Evolutionary conservation across 2,888 invertebrate genomes (phyloP), one percentile per base, ranked within the genome.

Genomic region (Cryptocheilus praepositus): DNA sequence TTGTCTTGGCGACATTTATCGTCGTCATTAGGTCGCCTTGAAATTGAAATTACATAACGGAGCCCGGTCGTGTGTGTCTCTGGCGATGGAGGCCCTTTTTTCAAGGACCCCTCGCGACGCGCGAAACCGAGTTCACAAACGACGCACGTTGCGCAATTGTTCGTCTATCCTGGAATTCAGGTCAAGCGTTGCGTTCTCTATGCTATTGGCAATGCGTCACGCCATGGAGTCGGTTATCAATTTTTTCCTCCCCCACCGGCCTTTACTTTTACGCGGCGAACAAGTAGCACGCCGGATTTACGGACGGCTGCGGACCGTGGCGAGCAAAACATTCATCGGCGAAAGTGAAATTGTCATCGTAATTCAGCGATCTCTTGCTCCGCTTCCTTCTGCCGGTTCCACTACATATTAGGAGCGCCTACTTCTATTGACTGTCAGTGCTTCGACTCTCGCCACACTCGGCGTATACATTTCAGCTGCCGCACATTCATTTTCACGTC

Each of bases 161-260:
- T 79, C 76, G 81, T 73, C 83, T 82, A 82, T 84, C 80, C 74
- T 58, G 81, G 83, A 82, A 86, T 86, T 84, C 82, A 84, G 86
- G 86, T 86, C 86, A 85, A 79, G 77, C 83, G 78, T 79, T 77
- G 74, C 73, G 82, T 82, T 79, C 80, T 78, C 74, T 80, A 81
- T 76, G 74, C 80, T 82, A 80, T 71, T 77, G 65, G n/a, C 44
- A 58, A 25, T 19, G 46, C 46, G 25, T n/a, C 43, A 22, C 46
- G 45, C 22, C 22, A 19, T 21, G 49, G 55, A 46, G 16, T 49
- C 18, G 49, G 49, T 49, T 49, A 61, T 71, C 60, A 68, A 71
- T 63, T 63, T 52, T 56, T 64, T 53, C 55, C 44, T n/a, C 43
- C 25, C 51, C 36, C 36, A 1, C 36, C 36, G 36, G 36, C 3